These are phyloP conservation scores for Portunus trituberculatus DNA, from an alignment of 1,140 invertebrate species.

Conservation along the genomic window DNA sequence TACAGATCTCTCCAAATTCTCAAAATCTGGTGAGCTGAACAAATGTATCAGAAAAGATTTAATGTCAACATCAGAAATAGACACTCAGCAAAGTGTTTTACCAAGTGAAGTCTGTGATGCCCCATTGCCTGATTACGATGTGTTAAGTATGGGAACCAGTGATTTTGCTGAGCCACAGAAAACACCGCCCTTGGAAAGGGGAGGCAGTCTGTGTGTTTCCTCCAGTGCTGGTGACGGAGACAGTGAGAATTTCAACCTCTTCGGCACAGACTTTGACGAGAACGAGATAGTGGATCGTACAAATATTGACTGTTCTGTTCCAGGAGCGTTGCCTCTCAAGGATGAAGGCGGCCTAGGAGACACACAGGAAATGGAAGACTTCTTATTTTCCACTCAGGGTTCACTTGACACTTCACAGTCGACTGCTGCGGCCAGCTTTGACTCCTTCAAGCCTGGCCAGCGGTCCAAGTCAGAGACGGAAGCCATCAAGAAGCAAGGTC, in stretches of 20 bases:
- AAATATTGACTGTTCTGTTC: slow-evolving; percentile 59
- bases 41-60: slow-evolving; percentile 64
- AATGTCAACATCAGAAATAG: slow-evolving; percentile 51
- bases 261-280: slow-evolving; percentile 77
- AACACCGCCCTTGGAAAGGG: slow-evolving; percentile 41
- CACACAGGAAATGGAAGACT: slow-evolving; percentile 74
- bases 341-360: slow-evolving; percentile 50
- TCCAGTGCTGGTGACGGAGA: slow-evolving; percentile 44
- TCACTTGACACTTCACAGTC: slow-evolving; percentile 54
- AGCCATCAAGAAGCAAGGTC: slow-evolving; percentile 50
- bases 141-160: slow-evolving; percentile 59
- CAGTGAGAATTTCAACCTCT: slow-evolving; percentile 71
- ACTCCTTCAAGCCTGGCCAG: slow-evolving; percentile 46
- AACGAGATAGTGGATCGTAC: slow-evolving; percentile 77
- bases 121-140: slow-evolving; percentile 59
- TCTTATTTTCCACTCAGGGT: slow-evolving; percentile 68
- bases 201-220: slow-evolving; percentile 50
- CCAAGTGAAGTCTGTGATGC: slow-evolving; percentile 49
- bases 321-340: slow-evolving; percentile 33
- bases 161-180: slow-evolving; percentile 56
- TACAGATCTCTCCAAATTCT: slow-evolving; percentile 59
- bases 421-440: slow-evolving; percentile 47
- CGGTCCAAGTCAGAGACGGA: slow-evolving; percentile 47
- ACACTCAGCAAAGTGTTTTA: slow-evolving; percentile 54
- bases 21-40: slow-evolving; percentile 63